These are phyloP conservation scores for Trididemnum nubilum DNA, from an alignment of 23 tunicate species.

Conservation along the genomic window DNA sequence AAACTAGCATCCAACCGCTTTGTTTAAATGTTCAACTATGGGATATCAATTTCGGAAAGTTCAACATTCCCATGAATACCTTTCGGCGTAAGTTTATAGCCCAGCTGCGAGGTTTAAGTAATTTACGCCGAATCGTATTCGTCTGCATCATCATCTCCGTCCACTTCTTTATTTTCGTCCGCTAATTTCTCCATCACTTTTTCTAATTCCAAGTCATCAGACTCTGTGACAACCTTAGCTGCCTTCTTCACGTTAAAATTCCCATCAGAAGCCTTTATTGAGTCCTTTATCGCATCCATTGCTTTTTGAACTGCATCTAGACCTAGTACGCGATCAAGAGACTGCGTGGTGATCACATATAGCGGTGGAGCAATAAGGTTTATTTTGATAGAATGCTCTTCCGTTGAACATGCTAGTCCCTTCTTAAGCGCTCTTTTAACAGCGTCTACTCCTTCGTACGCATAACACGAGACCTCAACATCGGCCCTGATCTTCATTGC, in stretches of 20 bases:
- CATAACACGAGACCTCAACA: slow-evolving; percentile 93
- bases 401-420: slow-evolving; percentile 92
- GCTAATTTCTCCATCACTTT: slow-evolving; percentile 83
- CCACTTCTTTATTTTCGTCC: slow-evolving; percentile 72
- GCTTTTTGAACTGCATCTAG: slow-evolving; percentile 64
- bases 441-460: slow-evolving; percentile 99
- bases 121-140: slow-evolving; percentile 64
- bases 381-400: slow-evolving; percentile 86
- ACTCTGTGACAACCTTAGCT: slow-evolving; percentile 86
- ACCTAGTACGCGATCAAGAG: slow-evolving; percentile 77
- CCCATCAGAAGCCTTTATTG: slow-evolving; percentile 74
- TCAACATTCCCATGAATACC: no score
- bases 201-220: slow-evolving; percentile 82
- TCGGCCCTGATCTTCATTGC: slow-evolving; percentile 96
- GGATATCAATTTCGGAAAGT: no score
- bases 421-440: slow-evolving; percentile 81
- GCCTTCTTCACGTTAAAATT: slow-evolving; percentile 85
- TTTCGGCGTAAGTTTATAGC: no score
- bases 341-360: slow-evolving; percentile 90
- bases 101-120: no score
- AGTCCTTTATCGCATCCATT: slow-evolving; percentile 62
- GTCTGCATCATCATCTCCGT: slow-evolving; percentile 90
- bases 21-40: no score
- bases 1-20: no score
- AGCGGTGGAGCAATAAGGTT: slow-evolving; percentile 96